Base-by-base conservation (phyloP, 1,140 invertebrate species). In the Drosophila littoralis region DNA sequence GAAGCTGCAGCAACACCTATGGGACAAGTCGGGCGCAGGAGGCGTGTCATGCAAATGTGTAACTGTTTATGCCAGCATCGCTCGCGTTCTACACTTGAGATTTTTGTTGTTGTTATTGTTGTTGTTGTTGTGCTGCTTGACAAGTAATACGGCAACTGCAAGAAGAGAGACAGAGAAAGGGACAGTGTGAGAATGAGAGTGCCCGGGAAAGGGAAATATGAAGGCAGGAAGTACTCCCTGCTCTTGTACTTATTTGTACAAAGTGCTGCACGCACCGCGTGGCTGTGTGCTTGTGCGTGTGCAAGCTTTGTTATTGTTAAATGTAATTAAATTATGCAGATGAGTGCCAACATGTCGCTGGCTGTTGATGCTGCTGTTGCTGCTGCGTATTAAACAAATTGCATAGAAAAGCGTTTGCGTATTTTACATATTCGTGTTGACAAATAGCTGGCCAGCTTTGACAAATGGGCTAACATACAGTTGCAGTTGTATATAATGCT, bases 291-390 rank as follows among this genome's bases (percentile, higher is more conserved):
- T 64, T 63, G 67, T 38, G 36, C 28, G 67, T 35, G 59, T 45
- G 51, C 45, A 42, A 35, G 66, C 78, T 76, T 86, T 86, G 82
- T 86, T 86, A 82, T 86, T 86, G 83, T 86, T 86, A 54, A 86
- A 86, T 86, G 79, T 86, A 86, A 86, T 86, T 86, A 86, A 86
- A 86, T 86, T 86, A 86, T 86, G 82, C 82, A 86, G 83, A 86
- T 86, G 82, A 86, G 82, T 81, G 77, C 72, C 80, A 77, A 70
- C 77, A 65, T 58, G 77, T 69, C 61, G 48, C 8, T 52, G 52
- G 52, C 17, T 55, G 64, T 15, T 48, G 32, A 43, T 42, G 15
- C 42, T 54, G 45, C 10, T 55, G 58, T 17, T 70, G 64, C 17
- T 48, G 17, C 51, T 33, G 45, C 61, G 67, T 75, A 79, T 84